Conservation (phyloP, 2,888 invertebrate species). For the Parnassius apollo region DNA sequence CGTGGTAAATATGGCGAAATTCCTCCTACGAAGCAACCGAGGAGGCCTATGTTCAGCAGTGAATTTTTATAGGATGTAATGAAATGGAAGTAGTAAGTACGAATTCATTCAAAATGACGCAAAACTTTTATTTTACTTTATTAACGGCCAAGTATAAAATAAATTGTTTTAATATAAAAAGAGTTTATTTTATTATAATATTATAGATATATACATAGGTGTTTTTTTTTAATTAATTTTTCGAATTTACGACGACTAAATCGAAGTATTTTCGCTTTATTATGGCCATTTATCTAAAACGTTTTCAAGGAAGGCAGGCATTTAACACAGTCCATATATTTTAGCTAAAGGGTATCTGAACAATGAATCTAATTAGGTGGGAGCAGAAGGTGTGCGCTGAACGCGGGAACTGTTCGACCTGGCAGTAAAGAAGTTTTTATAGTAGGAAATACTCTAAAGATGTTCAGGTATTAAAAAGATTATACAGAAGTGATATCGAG, state of each 20-base stretch:
- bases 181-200: no score
- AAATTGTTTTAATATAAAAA: no score
- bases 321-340: conserved; percentile 22
- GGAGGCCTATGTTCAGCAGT: no score
- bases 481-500: conserved; percentile 6
- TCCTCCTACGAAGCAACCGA: no score
- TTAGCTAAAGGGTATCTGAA: conserved; percentile 22
- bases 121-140: no score
- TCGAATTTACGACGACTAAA: background rate
- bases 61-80: no score
- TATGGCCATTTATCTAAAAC: conserved; percentile 10
- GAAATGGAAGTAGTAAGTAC: no score
- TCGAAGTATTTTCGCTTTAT: conserved; percentile 2
- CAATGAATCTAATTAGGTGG: conserved; percentile 26
- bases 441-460: background rate
- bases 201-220: no score
- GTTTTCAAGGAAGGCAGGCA: conserved; percentile 13
- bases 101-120: no score
- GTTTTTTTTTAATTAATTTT: background rate
- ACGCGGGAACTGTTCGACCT: conserved; percentile 14
- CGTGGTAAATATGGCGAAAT: no score
- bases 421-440: conserved; percentile 8
- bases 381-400: conserved; percentile 12
- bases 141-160: no score
- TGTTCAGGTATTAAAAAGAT: conserved; percentile 13